Conservation (phyloP, 2,888 invertebrate species). For the Elmis aenea region DNA sequence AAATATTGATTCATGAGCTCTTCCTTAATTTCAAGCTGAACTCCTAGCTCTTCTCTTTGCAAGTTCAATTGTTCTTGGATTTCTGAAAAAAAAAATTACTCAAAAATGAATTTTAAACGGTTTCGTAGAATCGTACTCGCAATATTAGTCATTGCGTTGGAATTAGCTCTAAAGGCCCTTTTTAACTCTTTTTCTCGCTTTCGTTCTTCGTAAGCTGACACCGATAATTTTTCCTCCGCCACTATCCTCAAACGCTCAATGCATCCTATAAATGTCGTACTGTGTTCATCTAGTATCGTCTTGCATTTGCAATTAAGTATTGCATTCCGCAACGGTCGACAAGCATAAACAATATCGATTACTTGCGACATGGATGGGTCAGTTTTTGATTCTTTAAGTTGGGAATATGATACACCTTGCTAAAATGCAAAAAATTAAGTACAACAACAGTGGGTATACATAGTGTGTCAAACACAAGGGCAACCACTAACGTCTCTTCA, state of each 20-base stretch:
- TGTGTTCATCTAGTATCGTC: not conserved
- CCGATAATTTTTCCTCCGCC: conserved; percentile 46
- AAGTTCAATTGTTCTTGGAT: conserved; percentile 34
- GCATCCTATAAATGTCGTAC: conserved; percentile 11
- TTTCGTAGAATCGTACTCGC: conserved; percentile 30
- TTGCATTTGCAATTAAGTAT: not conserved
- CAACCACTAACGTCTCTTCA: too few species aligned
- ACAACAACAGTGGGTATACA: too few species aligned
- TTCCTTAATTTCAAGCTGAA: conserved; percentile 37
- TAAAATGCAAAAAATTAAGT: too few species aligned
- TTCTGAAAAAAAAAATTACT: conserved; percentile 30
- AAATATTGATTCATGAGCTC: conserved; percentile 38
- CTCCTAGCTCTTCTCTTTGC: conserved; percentile 40
- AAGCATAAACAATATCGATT: conserved; percentile 11
- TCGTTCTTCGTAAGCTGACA: conserved; percentile 50
- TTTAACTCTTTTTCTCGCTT: conserved; percentile 45
- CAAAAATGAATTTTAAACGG: conserved; percentile 7
- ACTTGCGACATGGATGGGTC: conserved; percentile 10
- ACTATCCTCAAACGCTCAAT: conserved; percentile 45
- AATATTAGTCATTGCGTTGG: conserved; percentile 43
- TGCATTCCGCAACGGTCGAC: not conserved
- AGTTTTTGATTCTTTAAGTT: too few species aligned
- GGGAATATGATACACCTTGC: too few species aligned
- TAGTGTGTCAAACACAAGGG: too few species aligned
- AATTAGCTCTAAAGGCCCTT: conserved; percentile 47